phyloP scores from a whole-genome alignment of 2,888 invertebrate species.

The Myopa tessellatipennis region DNA sequence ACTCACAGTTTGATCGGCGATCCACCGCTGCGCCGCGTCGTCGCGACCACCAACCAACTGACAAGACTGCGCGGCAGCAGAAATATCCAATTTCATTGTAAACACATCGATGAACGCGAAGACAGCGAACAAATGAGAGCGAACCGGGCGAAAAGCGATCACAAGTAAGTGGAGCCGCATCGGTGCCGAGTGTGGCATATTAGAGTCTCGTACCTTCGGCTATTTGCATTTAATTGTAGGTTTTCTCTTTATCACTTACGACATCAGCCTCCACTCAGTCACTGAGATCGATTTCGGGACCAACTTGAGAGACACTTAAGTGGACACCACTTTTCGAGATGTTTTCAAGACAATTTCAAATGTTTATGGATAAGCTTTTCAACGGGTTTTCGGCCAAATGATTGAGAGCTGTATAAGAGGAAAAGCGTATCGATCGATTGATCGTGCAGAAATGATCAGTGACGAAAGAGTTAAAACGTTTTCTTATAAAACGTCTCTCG shows the following conservation, averaged over 20 bases:
- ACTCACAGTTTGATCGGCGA: constrained; percentile 13
- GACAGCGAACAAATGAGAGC: constrained; percentile 2
- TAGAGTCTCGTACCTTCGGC: constrained; percentile 1
- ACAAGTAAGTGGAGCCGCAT: constrained; percentile 26
- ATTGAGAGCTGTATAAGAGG: not conserved
- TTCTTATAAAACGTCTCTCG: not conserved
- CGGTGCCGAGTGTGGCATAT: constrained; percentile 20
- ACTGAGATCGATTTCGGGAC: constrained; percentile 29
- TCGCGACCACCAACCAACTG: constrained; percentile 21
- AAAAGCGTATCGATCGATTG: constrained; percentile 12
- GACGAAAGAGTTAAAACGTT: not conserved
- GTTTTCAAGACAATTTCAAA: constrained; percentile 25
- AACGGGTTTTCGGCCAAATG: not conserved
- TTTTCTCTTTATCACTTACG: not conserved
- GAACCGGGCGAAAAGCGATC: constrained; percentile 10
- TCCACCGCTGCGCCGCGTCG: constrained; percentile 11
- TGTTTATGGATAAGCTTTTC: constrained; percentile 16
- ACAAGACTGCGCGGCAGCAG: constrained; percentile 7
- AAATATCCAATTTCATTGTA: constrained; percentile 18
- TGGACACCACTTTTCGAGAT: constrained; percentile 30
- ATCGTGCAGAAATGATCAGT: not conserved
- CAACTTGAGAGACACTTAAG: constrained; percentile 35
- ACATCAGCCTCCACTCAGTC: not conserved
- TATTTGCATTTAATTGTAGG: constrained; percentile 10
- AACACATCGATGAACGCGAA: constrained; percentile 12